Base-by-base conservation (phyloP, 2,888 invertebrate genomes). In the Lysandra bellargus region DNA sequence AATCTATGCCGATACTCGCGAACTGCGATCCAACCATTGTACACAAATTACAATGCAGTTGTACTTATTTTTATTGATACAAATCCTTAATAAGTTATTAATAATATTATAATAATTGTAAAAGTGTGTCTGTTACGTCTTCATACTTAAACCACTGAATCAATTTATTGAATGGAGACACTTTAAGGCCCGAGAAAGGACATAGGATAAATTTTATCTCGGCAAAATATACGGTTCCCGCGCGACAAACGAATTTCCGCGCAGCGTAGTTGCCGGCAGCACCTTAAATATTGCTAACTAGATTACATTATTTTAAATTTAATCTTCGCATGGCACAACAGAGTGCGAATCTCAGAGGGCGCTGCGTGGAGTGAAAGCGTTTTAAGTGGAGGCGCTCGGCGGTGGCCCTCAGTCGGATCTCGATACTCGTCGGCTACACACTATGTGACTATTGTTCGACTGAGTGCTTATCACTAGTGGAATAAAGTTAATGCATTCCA, bases 341-440 rank as follows among this genome's bases (percentile, higher is more conserved):
- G 80, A 80, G 82, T 80, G 82, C 84, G 77, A 78, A 33, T 81
- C 81, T 81, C 79, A 81, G 81, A 81, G 83, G 82, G 83, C 83
- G 81, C 83, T 82, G 82, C 82, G 83, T 83, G 84, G 84, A 89
- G 92, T 92, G 93, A 93, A 93, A 93, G 92, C 91, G 92, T 91
- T 91, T 90, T 86, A 88, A 91, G 90, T 89, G 88, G 86, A 88
- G 90, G 89, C 87, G 87, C 84, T 84, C 84, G 69, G 69, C 33
- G 72, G 78, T 86, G 85, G 88, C 85, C 86, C 85, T 88, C 90
- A 88, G 89, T 88, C 88, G 87, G 85, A 87, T 85, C 86, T 86
- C 87, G 81, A 85, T 87, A 86, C 87, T 86, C 87, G 81, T 74
- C 84, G 81, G 82, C 80, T 84, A 81, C 83, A 82, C 83, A 85